Evolutionary conservation across 2,797 vertebrate species (phyloP).

Genomic region (Manis pentadactyla): DNA sequence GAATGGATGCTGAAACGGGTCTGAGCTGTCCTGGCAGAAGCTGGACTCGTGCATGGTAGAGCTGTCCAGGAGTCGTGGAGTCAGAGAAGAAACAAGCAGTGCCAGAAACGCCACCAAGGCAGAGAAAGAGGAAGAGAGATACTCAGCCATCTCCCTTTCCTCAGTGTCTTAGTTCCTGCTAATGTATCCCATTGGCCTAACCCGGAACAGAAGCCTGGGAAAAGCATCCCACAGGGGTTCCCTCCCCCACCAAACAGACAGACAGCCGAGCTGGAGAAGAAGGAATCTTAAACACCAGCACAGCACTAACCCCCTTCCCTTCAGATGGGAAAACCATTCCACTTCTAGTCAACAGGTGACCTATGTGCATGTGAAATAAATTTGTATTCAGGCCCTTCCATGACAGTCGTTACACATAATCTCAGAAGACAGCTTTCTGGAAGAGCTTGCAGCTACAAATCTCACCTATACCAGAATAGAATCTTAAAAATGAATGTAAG

Average conservation of each 20-base stretch:
- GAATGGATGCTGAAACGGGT: background rate
- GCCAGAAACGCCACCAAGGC: background rate
- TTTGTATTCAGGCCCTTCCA: background rate
- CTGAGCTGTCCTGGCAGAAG: background rate
- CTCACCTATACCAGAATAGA: background rate
- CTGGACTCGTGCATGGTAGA: background rate
- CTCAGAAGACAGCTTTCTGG: background rate
- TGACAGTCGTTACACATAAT: background rate
- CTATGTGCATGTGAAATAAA: background rate
- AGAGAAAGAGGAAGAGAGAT: background rate
- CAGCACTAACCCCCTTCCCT: background rate
- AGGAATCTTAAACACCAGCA: background rate
- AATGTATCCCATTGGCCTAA: background rate
- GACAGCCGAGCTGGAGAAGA: background rate
- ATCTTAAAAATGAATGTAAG: constrained; percentile 32
- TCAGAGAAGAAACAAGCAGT: background rate
- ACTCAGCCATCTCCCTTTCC: background rate
- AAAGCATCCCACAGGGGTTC: background rate
- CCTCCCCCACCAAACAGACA: background rate
- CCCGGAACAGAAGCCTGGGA: background rate
- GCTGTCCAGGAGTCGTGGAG: background rate
- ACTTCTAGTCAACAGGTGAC: background rate
- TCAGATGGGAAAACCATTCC: background rate
- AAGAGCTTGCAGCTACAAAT: background rate
- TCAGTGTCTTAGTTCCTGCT: background rate